phyloP scores from a whole-genome alignment of 2,113 vertebrate genomes.

The Oreamnos americanus region DNA sequence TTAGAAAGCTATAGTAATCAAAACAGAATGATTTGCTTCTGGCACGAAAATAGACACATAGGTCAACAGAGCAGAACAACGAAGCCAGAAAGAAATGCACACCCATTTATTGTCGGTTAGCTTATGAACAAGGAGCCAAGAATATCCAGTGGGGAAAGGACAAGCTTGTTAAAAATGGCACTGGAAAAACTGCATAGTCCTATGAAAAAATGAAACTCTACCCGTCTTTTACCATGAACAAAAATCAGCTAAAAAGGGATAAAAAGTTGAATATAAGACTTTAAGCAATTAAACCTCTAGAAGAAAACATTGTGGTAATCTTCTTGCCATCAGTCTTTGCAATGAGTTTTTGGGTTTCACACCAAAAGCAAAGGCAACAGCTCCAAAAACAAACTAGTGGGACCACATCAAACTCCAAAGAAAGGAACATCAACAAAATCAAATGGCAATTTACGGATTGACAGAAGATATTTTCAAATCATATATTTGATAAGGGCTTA shows the following conservation, averaged over 20 bases:
- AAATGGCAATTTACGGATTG: not conserved
- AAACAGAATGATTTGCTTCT: not conserved
- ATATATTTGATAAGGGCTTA: not conserved
- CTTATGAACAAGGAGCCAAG: not conserved
- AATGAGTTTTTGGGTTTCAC: not conserved
- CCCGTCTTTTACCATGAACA: not conserved
- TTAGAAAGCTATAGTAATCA: not conserved
- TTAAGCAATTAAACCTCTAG: not conserved
- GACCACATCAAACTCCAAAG: not conserved
- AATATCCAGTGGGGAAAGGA: not conserved
- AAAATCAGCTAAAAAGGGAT: not conserved
- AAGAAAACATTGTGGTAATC: not conserved
- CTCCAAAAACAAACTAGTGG: not conserved
- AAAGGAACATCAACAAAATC: not conserved
- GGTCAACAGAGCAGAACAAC: not conserved
- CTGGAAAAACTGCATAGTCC: not conserved
- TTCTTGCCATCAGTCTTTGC: not conserved
- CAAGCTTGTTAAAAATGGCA: not conserved
- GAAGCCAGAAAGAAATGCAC: accelerated
- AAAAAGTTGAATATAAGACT: not conserved
- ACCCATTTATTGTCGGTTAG: accelerated
- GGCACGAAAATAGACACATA: not conserved
- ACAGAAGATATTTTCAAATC: not conserved
- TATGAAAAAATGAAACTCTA: not conserved
- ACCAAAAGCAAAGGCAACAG: not conserved